Conservation (phyloP, 2,113 vertebrate genomes). For the Callospermophilus lateralis region DNA sequence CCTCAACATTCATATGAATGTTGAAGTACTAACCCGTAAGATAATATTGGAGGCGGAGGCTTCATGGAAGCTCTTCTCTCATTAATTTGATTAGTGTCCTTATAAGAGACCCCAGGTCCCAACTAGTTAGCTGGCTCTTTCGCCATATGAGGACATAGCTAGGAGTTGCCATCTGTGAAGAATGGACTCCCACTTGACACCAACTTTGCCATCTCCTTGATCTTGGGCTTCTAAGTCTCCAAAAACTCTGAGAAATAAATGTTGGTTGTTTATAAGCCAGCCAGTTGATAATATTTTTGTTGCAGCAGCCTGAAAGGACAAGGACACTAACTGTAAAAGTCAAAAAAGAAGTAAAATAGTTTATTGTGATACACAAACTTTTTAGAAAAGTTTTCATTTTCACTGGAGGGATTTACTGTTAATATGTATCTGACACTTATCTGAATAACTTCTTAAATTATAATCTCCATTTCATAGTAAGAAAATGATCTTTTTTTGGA, state of each 20-base stretch:
- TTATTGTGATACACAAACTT: neutral
- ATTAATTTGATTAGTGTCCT: neutral
- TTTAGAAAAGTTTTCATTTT: constrained; percentile 27
- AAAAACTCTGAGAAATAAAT: neutral
- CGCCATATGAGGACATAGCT: neutral
- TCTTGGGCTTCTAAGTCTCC: neutral
- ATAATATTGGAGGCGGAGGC: neutral
- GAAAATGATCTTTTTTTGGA: constrained; percentile 1
- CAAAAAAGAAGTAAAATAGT: neutral
- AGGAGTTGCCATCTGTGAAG: neutral
- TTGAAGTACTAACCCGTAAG: neutral
- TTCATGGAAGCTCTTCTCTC: neutral
- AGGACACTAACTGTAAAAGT: neutral
- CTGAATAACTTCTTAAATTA: constrained; percentile 42
- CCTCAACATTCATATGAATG: neutral
- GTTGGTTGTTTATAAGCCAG: neutral
- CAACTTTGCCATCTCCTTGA: neutral
- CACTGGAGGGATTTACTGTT: neutral
- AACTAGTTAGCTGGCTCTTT: neutral
- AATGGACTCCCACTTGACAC: neutral
- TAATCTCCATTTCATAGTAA: constrained; percentile 8
- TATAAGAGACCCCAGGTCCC: neutral
- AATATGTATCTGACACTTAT: neutral
- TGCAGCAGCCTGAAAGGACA: neutral
- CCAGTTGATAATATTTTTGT: neutral